Percentiles rank a stretch among this genome's conserved stretches.
Conservation (phyloP, 2,113 vertebrate genomes). For the Centropus unirufus region DNA sequence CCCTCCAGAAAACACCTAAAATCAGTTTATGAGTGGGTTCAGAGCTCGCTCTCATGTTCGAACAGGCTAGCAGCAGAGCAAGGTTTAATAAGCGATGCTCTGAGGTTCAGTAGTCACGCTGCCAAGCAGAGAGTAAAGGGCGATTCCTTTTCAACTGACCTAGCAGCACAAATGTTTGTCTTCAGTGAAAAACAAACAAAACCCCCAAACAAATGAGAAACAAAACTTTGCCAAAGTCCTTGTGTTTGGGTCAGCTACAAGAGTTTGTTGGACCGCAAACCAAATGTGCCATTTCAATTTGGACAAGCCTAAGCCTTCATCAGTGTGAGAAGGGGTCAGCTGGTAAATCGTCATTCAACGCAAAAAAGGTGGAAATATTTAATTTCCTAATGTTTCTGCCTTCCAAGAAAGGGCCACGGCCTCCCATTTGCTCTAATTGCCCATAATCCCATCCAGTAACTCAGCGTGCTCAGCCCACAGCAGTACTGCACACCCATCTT, state of each 20-base stretch:
- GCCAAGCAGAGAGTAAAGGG: neutral
- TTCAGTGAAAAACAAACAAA: neutral
- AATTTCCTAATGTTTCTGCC: neutral
- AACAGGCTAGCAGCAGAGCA: neutral
- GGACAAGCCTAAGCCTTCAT: neutral
- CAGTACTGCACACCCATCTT: neutral
- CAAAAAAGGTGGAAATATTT: slow-evolving; percentile 57
- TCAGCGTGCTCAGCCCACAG: neutral
- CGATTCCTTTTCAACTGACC: neutral
- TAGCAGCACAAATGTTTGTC: slow-evolving; percentile 34
- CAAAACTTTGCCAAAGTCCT: neutral
- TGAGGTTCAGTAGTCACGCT: neutral
- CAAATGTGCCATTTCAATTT: neutral
- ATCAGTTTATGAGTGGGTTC: neutral
- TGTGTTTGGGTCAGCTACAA: neutral
- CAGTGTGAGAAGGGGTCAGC: slow-evolving; percentile 29
- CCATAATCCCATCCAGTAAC: neutral
- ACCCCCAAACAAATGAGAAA: neutral
- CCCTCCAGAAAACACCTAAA: neutral
- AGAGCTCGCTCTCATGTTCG: neutral
- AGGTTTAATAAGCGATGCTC: neutral
- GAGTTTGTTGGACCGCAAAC: neutral
- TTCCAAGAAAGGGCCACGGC: neutral
- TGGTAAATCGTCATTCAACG: slow-evolving; percentile 47
- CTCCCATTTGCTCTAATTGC: neutral